These are phyloP conservation scores for Mugil cephalus DNA, from an alignment of 2,113 vertebrate species.

Conservation along the genomic window DNA sequence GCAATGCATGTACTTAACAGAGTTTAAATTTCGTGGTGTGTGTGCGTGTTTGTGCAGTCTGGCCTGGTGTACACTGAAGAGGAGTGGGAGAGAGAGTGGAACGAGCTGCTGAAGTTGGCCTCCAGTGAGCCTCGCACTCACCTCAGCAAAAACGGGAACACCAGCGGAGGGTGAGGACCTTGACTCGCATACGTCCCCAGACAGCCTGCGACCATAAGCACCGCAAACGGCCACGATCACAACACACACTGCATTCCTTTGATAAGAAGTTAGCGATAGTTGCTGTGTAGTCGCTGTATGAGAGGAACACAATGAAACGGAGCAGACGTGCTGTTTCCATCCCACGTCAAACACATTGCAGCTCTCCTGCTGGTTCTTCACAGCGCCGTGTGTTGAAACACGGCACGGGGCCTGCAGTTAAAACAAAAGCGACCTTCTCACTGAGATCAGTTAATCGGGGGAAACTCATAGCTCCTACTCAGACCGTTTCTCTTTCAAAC, in stretches of 20 bases:
- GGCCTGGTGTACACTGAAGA: constrained; percentile 97
- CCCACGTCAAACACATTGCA: constrained; percentile 13
- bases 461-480: constrained; percentile 27
- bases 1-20: constrained; percentile 27
- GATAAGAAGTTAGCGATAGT: not conserved
- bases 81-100: constrained; percentile 98
- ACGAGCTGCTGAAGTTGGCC: constrained; percentile 95
- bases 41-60: constrained; percentile 84
- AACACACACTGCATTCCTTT: not conserved
- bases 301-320: not conserved
- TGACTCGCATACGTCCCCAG: not conserved
- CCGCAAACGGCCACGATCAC: constrained; percentile 5
- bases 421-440: constrained; percentile 61
- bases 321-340: not conserved
- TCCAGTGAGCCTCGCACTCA: constrained; percentile 97
- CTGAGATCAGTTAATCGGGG: constrained; percentile 35
- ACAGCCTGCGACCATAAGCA: not conserved
- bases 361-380: constrained; percentile 16
- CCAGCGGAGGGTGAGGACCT: constrained; percentile 89
- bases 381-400: constrained; percentile 1
- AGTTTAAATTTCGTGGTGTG: constrained; percentile 16
- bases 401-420: constrained; percentile 26
- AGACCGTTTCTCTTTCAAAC: constrained; percentile 35
- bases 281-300: not conserved
- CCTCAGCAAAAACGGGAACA: constrained; percentile 93